A percentile compares a stretch with the other conserved stretches of the same genome.
These are phyloP conservation scores for Hymenopus coronatus DNA, from an alignment of 2,888 invertebrate genomes.

Conservation along the genomic window DNA sequence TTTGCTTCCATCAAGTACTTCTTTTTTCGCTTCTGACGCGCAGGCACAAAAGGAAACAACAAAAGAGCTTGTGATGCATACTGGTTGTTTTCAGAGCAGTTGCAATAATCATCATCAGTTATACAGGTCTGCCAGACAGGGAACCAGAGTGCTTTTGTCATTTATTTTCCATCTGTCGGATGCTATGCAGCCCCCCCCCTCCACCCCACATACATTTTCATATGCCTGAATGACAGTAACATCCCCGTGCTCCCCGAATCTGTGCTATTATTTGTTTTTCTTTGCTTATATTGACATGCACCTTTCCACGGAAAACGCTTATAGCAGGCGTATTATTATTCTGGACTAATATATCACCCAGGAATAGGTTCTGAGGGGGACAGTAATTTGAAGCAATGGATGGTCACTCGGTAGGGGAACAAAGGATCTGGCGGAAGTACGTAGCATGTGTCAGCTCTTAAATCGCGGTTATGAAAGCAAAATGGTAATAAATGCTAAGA, in stretches of 20 bases:
- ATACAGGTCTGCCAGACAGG: background rate
- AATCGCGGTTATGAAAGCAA: background rate
- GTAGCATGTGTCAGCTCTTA: background rate
- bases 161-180: background rate
- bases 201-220: background rate
- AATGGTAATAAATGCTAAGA: background rate
- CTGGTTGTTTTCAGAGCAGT: background rate
- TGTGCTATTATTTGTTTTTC: background rate
- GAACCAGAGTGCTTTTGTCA: background rate
- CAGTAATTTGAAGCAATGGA: background rate
- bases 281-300: background rate
- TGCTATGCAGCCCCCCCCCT: background rate
- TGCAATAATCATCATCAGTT: background rate
- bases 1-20: background rate
- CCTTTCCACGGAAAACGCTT: background rate
- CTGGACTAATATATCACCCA: background rate
- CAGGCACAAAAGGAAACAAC: background rate
- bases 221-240: background rate
- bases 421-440: background rate
- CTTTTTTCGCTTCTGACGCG: background rate
- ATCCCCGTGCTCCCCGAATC: background rate
- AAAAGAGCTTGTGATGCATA: background rate
- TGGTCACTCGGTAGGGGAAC: background rate
- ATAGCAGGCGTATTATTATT: background rate
- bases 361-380: background rate